A percentile compares a stretch with the other conserved stretches of the same genome.
These are phyloP conservation scores for Oophaga sylvatica DNA, from an alignment of 2,797 vertebrate species.

Conservation along the genomic window DNA sequence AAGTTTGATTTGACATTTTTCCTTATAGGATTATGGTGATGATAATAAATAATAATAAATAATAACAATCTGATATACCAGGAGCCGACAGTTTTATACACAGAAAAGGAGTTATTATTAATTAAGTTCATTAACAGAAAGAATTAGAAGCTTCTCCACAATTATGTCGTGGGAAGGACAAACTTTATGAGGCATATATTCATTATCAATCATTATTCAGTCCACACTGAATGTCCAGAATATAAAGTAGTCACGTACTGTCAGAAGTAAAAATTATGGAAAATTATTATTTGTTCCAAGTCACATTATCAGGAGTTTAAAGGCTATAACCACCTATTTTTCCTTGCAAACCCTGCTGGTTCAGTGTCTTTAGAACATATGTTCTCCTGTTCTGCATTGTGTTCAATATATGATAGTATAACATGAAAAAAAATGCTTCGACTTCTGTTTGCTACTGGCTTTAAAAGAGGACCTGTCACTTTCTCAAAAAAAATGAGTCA, in stretches of 20 bases:
- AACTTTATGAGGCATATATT: slow-evolving; percentile 54
- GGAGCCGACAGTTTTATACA: not conserved
- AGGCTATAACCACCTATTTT: not conserved
- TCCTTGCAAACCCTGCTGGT: not conserved
- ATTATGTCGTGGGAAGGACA: slow-evolving; percentile 49
- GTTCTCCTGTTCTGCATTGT: not conserved
- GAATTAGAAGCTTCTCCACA: slow-evolving; percentile 28
- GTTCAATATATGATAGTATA: not conserved
- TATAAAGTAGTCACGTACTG: slow-evolving; percentile 7
- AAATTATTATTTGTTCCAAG: not conserved
- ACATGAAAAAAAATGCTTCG: too few species aligned
- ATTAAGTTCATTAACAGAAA: slow-evolving; percentile 36
- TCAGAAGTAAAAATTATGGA: not conserved
- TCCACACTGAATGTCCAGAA: slow-evolving; percentile 2
- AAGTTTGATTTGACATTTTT: not conserved
- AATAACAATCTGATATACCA: not conserved
- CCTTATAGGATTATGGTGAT: not conserved
- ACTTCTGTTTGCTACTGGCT: too few species aligned
- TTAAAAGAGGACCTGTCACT: too few species aligned
- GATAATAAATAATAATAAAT: too few species aligned
- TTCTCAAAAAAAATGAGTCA: too few species aligned
- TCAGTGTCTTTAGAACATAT: not conserved
- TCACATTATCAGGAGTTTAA: not conserved
- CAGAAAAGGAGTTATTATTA: slow-evolving; percentile 5
- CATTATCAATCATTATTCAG: slow-evolving; percentile 38